Evolutionary conservation across 2,113 vertebrate genomes (phyloP), one percentile per base, ranked within the genome.

Genomic region (Ptyas mucosa): DNA sequence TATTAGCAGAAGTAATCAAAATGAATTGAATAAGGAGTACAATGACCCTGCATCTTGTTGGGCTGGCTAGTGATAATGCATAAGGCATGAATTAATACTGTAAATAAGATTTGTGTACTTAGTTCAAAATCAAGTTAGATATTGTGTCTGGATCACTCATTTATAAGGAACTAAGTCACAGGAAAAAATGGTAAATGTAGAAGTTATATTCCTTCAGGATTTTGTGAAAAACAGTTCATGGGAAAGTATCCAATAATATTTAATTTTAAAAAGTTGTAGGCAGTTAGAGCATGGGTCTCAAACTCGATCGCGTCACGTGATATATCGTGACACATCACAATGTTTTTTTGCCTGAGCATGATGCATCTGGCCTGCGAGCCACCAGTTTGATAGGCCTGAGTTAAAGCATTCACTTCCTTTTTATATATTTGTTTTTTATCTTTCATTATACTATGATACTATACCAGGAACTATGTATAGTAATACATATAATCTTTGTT

Each of bases 151-250:
- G 96, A 96, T 96, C 93, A 96, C 96, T 97, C 96, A 96, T 95
- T 96, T 97, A 96, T 96, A 94, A 94, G 97, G 96, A 97, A 95
- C 95, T 97, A 96, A 97, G 96, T 94, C 94, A 97, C 95, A 88
- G 95, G 89, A 90, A 87, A 89, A 91, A 94, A 93, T 93, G 94
- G 95, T 95, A 97, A 97, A 96, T 95, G 95, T 96, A 93, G 96
- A 96, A 93, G 95, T 95, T 95, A 93, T 94, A 97, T 97, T 97
- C 95, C 94, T 95, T 93, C 94, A 96, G 94, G 94, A 96, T 96
- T 96, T 96, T 96, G 11, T 52, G 29, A 51, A 58, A 88, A 55
- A 95, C 81, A 92, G 91, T 96, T 97, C 96, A 96, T 96, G 93
- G 14, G 92, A 92, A 93, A 95, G 91, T 93, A 43, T 91, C 96